A percentile compares a stretch with the other conserved stretches of the same genome.
Evolutionary conservation across 2,113 vertebrate genomes (phyloP).

Genomic region (Halcyon malimbica): DNA sequence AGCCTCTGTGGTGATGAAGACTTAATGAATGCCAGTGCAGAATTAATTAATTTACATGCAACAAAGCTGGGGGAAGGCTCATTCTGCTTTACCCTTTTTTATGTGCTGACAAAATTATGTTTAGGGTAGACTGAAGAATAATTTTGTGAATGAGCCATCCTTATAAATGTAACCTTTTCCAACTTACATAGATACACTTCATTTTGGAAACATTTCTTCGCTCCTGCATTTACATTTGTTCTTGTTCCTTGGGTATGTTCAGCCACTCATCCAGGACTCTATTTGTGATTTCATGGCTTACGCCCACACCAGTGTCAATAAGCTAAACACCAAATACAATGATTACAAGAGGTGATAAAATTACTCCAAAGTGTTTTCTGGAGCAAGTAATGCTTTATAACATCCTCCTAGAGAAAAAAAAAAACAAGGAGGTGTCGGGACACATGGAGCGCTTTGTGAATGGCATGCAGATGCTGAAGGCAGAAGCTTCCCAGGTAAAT

Average conservation of each 20-base stretch:
- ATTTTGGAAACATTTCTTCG: constrained; percentile 75
- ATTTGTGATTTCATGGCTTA: constrained; percentile 87
- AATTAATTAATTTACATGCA: background rate
- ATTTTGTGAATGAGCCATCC: background rate
- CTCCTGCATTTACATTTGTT: constrained; percentile 70
- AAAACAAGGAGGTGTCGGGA: constrained; percentile 67
- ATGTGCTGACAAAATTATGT: background rate
- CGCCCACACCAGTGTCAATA: constrained; percentile 81
- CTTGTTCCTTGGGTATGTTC: constrained; percentile 67
- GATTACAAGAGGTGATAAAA: constrained; percentile 80
- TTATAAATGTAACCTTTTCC: background rate
- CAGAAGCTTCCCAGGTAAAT: constrained; percentile 81
- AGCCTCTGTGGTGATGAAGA: background rate
- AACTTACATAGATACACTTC: constrained; percentile 66
- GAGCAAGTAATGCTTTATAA: constrained; percentile 84
- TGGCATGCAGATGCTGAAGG: constrained; percentile 81
- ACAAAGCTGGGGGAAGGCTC: background rate
- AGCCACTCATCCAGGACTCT: constrained; percentile 80
- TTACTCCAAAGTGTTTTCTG: constrained; percentile 84
- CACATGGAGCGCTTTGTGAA: constrained; percentile 79
- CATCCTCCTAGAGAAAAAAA: constrained; percentile 77
- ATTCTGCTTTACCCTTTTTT: background rate
- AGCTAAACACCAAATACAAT: constrained; percentile 79
- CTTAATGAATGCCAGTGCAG: background rate
- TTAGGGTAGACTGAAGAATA: background rate